phyloP scores from a whole-genome alignment of 2,113 vertebrate genomes.

The Nerophis lumbriciformis region DNA sequence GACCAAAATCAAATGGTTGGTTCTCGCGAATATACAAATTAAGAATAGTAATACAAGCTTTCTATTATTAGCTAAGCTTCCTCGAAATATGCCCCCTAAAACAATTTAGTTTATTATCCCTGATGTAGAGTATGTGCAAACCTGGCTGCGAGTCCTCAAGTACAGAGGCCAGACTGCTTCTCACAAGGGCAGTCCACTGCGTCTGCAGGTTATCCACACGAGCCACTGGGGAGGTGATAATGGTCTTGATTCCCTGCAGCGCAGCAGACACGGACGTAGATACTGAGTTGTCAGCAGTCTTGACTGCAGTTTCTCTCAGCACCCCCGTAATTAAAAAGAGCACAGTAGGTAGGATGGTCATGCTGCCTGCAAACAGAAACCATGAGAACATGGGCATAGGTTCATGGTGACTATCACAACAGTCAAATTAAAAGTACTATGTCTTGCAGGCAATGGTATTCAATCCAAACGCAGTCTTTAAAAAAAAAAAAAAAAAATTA shows the following conservation, averaged over 20 bases:
- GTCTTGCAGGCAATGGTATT: too few relatives aligned
- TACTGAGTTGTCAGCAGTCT: slow-evolving; percentile 79
- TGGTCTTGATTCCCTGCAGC: slow-evolving; percentile 91
- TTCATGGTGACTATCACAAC: slow-evolving; percentile 3
- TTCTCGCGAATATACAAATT: too few relatives aligned
- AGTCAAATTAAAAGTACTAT: not conserved
- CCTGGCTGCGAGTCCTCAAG: slow-evolving; percentile 90
- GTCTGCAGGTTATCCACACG: slow-evolving; percentile 79
- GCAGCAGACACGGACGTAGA: slow-evolving; percentile 83
- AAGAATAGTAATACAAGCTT: too few relatives aligned
- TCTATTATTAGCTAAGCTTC: too few relatives aligned
- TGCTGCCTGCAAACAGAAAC: slow-evolving; percentile 77
- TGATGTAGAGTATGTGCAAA: slow-evolving; percentile 31
- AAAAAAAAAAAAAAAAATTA: too few relatives aligned
- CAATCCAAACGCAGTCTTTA: too few relatives aligned
- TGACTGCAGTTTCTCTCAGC: slow-evolving; percentile 89
- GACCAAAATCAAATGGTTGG: too few relatives aligned
- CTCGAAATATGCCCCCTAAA: too few relatives aligned
- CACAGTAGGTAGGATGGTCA: slow-evolving; percentile 92
- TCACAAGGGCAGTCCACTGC: slow-evolving; percentile 90
- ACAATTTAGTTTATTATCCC: too few relatives aligned
- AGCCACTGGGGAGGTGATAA: slow-evolving; percentile 84
- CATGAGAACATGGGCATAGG: not conserved
- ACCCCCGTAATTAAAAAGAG: slow-evolving; percentile 94
- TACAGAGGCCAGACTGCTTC: slow-evolving; percentile 90